Evolutionary conservation across 2,888 invertebrate genomes (phyloP), one percentile per base, ranked within the genome.

Genomic region (Trimorus sp.): DNA sequence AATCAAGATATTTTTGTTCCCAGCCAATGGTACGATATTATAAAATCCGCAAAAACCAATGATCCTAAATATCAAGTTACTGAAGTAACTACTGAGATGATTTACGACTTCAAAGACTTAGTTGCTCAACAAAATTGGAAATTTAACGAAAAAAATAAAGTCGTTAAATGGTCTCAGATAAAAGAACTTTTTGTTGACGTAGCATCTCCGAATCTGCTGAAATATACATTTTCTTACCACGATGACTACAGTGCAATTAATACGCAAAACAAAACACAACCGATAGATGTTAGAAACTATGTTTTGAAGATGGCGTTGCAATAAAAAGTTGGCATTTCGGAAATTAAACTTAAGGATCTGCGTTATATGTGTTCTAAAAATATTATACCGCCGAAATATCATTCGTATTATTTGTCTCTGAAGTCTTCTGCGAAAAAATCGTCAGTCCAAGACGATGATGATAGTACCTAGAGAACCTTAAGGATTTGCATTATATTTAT

Each of bases 221-320:
- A 60, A 70, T 70, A 70, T 42, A 60, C 60, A 36, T 9, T n/a
- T 8, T 70, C 70, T 0, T 70, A 16, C 40, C 38, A 8, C 4
- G 59, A 70, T 6, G 15, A 59, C 54, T 70, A 70, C 92, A 99
- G 11, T 6, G 14, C 51, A 14, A 51, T 51, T 14, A 51, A 48
- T 8, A 37, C 37, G 7, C 12, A 51, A 14, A 51, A 14, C 14
- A 14, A 26, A 26, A 26, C 26, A 26, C 1, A 26, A 4, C 26
- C 26, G 26, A 26, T 26, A 26, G 26, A 26, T 26, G 26, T 26
- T 26, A 26, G 4, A 26, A 26, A 1, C 4, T 26, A 26, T 26
- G 4, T 3, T 26, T 26, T 26, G 26, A 26, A 26, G 26, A 26
- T 26, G 26, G 26, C 26, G 26, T 26, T 26, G 1, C 26, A 26